Evolutionary conservation across 2,888 invertebrate species (phyloP).

Genomic region (Poecilobothrus nobilitatus): DNA sequence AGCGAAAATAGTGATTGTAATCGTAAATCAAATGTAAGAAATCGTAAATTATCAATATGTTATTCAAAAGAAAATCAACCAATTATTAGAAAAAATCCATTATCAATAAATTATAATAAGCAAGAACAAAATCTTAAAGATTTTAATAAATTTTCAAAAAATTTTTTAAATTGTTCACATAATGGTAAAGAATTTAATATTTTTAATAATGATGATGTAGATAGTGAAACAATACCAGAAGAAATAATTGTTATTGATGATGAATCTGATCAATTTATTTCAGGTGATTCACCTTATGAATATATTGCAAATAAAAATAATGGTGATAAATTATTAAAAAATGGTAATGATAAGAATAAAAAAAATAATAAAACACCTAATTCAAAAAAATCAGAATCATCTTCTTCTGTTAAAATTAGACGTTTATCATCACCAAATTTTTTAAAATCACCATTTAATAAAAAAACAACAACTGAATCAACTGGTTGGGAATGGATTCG

Average conservation of each 20-base stretch:
- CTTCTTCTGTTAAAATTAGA: constrained; percentile 42
- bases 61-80: constrained; percentile 32
- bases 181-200: not conserved
- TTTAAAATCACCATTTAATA: constrained; percentile 48
- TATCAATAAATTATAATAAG: not conserved
- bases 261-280: constrained; percentile 47
- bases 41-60: constrained; percentile 37
- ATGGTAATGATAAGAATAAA: constrained; percentile 29
- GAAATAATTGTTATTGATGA: constrained; percentile 51
- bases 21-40: constrained; percentile 10
- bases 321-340: constrained; percentile 36
- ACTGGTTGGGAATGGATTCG: constrained; percentile 45
- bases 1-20: not conserved
- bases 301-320: constrained; percentile 37
- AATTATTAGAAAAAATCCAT: constrained; percentile 13
- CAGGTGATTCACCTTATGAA: constrained; percentile 43
- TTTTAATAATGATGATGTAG: constrained; percentile 28
- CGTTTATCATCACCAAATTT: constrained; percentile 54
- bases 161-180: not conserved
- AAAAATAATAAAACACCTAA: constrained; percentile 13
- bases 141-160: not conserved
- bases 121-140: not conserved
- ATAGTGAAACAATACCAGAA: constrained; percentile 36
- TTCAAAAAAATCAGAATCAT: constrained; percentile 38
- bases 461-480: constrained; percentile 44